These are phyloP conservation scores for Platyura marginata DNA, from an alignment of 1,140 invertebrate genomes.

Conservation along the genomic window DNA sequence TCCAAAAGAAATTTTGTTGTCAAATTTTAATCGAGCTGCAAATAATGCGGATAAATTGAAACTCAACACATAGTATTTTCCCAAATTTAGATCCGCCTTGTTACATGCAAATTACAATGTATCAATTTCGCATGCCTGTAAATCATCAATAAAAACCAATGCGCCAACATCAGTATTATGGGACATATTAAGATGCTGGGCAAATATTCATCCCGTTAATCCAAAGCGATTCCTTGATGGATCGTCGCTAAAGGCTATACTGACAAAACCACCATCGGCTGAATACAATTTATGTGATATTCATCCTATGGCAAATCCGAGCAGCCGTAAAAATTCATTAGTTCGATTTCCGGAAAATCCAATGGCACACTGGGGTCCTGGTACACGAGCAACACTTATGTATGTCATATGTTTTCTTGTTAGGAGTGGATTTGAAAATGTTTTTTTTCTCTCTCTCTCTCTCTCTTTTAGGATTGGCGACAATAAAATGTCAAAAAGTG, in stretches of 20 bases:
- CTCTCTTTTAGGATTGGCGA: constrained; percentile 30
- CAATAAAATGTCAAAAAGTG: constrained; percentile 34
- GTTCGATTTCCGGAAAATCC: constrained; percentile 79
- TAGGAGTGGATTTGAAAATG: not conserved
- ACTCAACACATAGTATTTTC: no score
- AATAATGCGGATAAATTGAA: no score
- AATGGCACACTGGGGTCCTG: constrained; percentile 74
- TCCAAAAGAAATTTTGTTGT: constrained; percentile 9
- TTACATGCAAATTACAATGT: constrained; percentile 85
- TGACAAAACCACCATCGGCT: constrained; percentile 27
- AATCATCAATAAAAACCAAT: constrained; percentile 82
- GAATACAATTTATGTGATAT: constrained; percentile 41
- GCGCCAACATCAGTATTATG: constrained; percentile 75
- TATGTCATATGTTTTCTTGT: constrained; percentile 20
- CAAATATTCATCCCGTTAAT: constrained; percentile 41
- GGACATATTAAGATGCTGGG: constrained; percentile 83
- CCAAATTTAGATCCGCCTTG: constrained; percentile 65
- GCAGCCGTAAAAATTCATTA: constrained; percentile 49
- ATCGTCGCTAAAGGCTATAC: constrained; percentile 33
- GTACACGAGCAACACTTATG: constrained; percentile 48
- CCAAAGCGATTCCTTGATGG: constrained; percentile 31
- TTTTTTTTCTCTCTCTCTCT: constrained; percentile 4
- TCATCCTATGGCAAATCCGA: constrained; percentile 59
- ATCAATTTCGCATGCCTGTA: constrained; percentile 78
- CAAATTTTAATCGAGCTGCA: constrained; percentile 6